Evolutionary conservation across 2,797 vertebrate species (phyloP).

Genomic region (Acanthornis magna): DNA sequence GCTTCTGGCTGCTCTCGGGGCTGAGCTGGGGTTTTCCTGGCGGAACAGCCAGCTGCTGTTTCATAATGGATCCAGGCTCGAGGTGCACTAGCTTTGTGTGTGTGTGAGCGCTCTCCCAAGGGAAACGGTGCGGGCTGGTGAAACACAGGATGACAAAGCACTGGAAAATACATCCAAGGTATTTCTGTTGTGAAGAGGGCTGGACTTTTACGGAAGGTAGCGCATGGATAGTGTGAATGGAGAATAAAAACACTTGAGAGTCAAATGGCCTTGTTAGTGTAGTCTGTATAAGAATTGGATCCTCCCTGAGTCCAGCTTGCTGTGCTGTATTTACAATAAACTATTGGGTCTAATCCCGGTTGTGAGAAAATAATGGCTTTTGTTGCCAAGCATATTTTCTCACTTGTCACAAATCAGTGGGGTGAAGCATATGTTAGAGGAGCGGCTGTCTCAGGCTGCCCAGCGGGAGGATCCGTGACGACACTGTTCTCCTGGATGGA

Average conservation of each 20-base stretch:
- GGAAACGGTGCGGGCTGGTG: fast-evolving
- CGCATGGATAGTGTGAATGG: background rate
- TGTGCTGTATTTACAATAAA: conserved; percentile 26
- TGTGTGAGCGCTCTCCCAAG: background rate
- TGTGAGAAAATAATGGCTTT: conserved; percentile 39
- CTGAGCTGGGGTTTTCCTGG: background rate
- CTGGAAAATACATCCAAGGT: background rate
- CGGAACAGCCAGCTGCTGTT: fast-evolving
- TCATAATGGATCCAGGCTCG: fast-evolving
- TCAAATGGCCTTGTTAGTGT: background rate
- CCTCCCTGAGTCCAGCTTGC: background rate
- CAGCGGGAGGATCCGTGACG: background rate
- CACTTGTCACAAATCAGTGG: conserved; percentile 30
- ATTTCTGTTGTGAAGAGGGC: background rate
- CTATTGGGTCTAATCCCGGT: conserved; percentile 45
- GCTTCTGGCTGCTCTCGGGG: fast-evolving
- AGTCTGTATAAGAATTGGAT: background rate
- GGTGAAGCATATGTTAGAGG: conserved; percentile 16
- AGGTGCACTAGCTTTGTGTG: fast-evolving
- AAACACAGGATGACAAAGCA: background rate
- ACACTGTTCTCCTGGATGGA: fast-evolving
- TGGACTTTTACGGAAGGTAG: background rate
- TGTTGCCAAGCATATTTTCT: conserved; percentile 49
- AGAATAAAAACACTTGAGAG: background rate
- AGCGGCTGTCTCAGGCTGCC: background rate